Evolutionary conservation across 2,888 invertebrate genomes (phyloP), one percentile per base, ranked within the genome.

Genomic region (Pachymerium ferrugineum): DNA sequence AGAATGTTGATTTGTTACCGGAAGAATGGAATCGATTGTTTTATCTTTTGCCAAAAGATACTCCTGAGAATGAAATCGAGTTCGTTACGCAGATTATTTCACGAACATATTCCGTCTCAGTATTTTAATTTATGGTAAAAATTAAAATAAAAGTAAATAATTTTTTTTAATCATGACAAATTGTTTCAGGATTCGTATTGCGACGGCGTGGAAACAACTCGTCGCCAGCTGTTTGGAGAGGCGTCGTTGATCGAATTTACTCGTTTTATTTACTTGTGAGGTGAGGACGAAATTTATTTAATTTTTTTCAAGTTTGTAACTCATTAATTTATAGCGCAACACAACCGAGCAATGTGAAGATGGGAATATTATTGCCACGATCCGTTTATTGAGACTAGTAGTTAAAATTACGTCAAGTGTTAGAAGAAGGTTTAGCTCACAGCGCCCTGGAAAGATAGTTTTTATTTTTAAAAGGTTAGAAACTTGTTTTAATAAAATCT

Each of bases 401-500:
- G 96, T 96, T 0, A 96, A 96, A 95, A 78, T 83, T 97, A 75
- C 91, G 94, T 80, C 90, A 89, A 73, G 92, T 93, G 0, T 85
- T 97, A 0, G 94, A 96, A 82, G 89, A 90, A 35, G 96, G 95
- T 1, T 85, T 98, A 4, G 89, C 91, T 96, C 1, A 93, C 94
- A 0, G 88, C 89, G 42, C 94, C 96, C 0, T 97, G 97, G 97
- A 95, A 94, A 84, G 91, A 92, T 72, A 38, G n/a, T n/a, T n/a
- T n/a, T n/a, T n/a, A n/a, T n/a, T n/a, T 38, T 38, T 3, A 3
- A 8, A 16, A 28, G 22, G 3, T 67, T 28, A 16, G 67, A 67
- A 4, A 16, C 19, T 67, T 12, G 4, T 30, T 70, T 67, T 67
- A 10, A 28, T 67, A 22, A 8, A 70, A 8, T 3, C 3, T n/a